Percentiles rank a stretch among this genome's conserved stretches.
Evolutionary conservation across 2,888 invertebrate genomes (phyloP).

Genomic region (Xestia sexstrigata): DNA sequence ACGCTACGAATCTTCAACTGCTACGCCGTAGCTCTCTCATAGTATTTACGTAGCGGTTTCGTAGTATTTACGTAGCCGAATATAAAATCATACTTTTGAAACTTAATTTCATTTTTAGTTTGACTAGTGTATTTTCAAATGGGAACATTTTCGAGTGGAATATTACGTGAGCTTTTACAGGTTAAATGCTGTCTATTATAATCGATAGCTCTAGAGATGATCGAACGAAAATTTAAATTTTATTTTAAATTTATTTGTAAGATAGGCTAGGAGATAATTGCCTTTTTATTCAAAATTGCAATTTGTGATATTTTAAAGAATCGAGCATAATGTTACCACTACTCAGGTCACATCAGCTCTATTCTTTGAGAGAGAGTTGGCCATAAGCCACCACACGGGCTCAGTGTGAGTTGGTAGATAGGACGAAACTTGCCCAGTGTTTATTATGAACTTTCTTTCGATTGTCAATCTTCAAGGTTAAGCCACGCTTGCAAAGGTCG

Average conservation of each 20-base stretch:
- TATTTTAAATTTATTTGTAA: neutral
- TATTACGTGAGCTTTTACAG: neutral
- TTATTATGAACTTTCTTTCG: neutral
- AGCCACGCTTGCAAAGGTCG: neutral
- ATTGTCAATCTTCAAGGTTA: neutral
- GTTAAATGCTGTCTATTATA: neutral
- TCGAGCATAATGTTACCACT: neutral
- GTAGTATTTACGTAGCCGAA: conserved; percentile 56
- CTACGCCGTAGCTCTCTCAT: conserved; percentile 55
- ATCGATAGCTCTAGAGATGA: neutral
- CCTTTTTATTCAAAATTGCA: neutral
- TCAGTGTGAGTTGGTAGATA: neutral
- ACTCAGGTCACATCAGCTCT: neutral
- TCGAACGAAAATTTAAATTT: neutral
- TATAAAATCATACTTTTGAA: conserved; percentile 61
- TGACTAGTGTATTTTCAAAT: neutral
- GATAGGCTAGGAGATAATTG: neutral
- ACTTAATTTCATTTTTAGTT: conserved; percentile 47
- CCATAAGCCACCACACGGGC: neutral
- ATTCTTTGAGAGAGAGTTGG: neutral
- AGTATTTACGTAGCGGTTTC: conserved; percentile 61
- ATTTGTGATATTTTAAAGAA: neutral
- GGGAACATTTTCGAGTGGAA: neutral
- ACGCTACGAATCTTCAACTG: conserved; percentile 61
- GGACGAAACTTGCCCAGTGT: neutral